Percentiles rank a stretch among this genome's conserved stretches.
These are phyloP conservation scores for Clamator glandarius DNA, from an alignment of 2,797 vertebrate species.

Conservation along the genomic window DNA sequence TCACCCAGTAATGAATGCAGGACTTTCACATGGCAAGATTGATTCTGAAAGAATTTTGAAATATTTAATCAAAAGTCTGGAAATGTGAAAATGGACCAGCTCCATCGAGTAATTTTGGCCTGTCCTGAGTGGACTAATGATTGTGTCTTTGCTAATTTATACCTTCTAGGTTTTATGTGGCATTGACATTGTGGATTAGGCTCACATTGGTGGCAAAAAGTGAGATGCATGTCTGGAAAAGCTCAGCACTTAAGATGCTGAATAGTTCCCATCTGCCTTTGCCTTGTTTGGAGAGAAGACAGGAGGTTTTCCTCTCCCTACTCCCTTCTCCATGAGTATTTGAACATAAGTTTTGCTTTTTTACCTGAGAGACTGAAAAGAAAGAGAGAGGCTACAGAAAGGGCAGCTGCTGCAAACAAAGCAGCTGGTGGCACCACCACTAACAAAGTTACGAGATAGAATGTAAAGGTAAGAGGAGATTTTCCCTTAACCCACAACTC, in stretches of 20 bases:
- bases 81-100: not conserved
- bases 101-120: not conserved
- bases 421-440: accelerated
- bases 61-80: not conserved
- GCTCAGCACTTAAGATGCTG: not conserved
- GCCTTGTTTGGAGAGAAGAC: not conserved
- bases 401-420: not conserved
- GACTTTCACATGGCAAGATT: not conserved
- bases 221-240: not conserved
- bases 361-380: not conserved
- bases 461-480: not conserved
- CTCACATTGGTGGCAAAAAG: not conserved
- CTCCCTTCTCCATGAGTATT: not conserved
- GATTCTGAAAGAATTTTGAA: not conserved
- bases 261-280: not conserved
- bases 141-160: not conserved
- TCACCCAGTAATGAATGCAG: not conserved
- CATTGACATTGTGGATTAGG: not conserved
- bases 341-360: not conserved
- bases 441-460: not conserved
- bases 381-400: not conserved
- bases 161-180: not conserved
- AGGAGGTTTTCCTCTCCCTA: not conserved
- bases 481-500: not conserved
- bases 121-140: not conserved